Evolutionary conservation across 37 sponge, comb jelly and placozoan species (phyloP), one percentile per base, ranked within the genome.

Genomic region (Oopsacas minuta): DNA sequence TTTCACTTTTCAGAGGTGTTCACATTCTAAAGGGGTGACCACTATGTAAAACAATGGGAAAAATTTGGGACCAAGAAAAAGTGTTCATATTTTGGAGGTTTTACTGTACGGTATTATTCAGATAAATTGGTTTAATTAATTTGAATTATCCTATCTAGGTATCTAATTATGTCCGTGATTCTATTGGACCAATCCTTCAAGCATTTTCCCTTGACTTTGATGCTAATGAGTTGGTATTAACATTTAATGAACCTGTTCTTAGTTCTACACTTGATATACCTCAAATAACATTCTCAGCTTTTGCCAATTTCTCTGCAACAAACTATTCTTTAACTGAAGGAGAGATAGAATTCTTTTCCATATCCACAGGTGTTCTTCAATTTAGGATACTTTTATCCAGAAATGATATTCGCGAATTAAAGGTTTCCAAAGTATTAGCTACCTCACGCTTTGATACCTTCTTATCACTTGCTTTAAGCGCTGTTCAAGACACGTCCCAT

Each of bases 161-260:
- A 5, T 53, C 83, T 32, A 87, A 87, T 39, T 95, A 89, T 84
- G 86, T 82, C 22, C 39, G 37, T 23, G 96, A 95, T 81, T 17
- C 15, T 17, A 86, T 82, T 38, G 91, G 91, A 22, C 96, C 96
- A n/a, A 15, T 86, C 3, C 75, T 95, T 32, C 0, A 36, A 0
- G 37, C 84, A 17, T 95, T 93, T 82, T 30, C 82, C 7, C 69
- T 95, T 7, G 91, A 95, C 37, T 91, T 88, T 81, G 85, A 85
- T 39, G 82, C 83, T 0, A 90, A 95, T 46, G 84, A 86, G 36
- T 87, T 95, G 0, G 53, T 89, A 8, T 86, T 95, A 25, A 87
- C 51, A 0, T 95, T 95, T 85, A 92, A 89, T 85, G 91, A 93
- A 53, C 96, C 96, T 36, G 90, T 95, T 36, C 39, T 90, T 7